These are phyloP conservation scores for Onychorhynchus coronatus DNA, from an alignment of 2,113 vertebrate species.

Conservation along the genomic window DNA sequence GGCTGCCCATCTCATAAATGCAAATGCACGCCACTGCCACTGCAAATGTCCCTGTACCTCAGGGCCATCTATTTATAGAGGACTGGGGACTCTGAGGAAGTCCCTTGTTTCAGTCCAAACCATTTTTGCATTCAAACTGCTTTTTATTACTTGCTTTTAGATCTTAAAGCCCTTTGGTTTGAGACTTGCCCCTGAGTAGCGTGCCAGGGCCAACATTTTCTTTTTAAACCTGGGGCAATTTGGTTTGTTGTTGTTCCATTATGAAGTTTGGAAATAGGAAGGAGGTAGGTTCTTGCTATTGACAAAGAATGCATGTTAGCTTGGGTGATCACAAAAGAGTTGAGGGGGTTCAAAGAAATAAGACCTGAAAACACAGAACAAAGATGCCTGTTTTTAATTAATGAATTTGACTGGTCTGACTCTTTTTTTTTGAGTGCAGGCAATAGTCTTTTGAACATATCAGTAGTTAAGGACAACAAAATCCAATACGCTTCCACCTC, in stretches of 20 bases:
- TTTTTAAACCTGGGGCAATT: not conserved
- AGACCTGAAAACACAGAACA: not conserved
- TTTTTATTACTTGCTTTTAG: constrained; percentile 49
- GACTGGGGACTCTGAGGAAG: not conserved
- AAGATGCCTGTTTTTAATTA: not conserved
- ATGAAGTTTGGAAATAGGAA: not conserved
- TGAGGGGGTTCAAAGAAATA: not conserved
- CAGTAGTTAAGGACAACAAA: constrained; percentile 1
- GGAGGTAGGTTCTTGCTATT: not conserved
- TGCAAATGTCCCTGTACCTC: not conserved
- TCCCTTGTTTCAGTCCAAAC: constrained; percentile 7
- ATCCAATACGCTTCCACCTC: not conserved
- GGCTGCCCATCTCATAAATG: not conserved
- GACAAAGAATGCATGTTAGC: not conserved
- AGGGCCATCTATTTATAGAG: not conserved
- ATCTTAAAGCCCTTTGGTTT: constrained; percentile 22
- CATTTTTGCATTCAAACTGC: constrained; percentile 29
- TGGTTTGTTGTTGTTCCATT: not conserved
- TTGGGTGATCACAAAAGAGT: not conserved
- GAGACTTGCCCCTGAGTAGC: not conserved
- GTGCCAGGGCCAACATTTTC: not conserved
- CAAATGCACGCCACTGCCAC: not conserved
- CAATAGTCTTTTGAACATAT: not conserved
- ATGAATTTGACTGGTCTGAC: not conserved
- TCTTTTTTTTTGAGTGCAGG: not conserved